Base-by-base conservation (phyloP, 2,113 vertebrate species). In the Atractosteus spatula region DNA sequence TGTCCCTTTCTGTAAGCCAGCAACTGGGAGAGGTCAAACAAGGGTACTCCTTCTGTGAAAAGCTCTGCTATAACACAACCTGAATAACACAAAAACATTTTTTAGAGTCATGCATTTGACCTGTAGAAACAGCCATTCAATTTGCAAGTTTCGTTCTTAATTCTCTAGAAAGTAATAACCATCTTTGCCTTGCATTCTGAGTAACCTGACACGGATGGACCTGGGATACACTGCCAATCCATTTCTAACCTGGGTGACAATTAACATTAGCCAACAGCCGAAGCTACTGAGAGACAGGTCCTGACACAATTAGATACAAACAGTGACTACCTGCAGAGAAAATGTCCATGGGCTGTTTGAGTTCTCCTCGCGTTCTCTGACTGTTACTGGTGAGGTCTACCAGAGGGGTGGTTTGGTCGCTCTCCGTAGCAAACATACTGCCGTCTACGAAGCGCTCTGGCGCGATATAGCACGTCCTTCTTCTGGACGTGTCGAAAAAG, bases 61-160 rank as follows among this genome's bases (percentile, higher is more conserved):
- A 99, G 91, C 73, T 99, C 97, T 8, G 97, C 96, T 62, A 99
- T 96, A 69, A 99, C 97, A 78, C 97, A 99, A 45, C 97, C 96
- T 99, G 82, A 10, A 79, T 86, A 72, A 81, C 0, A 81, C 7
- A 62, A 66, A 3, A 76, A 29, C 56, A 14, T 7, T 59, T 59
- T 59, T 59, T 13, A 59, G 11, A 29, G 29, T 2, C 29, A 29
- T 29, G 29, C 29, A 29, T 1, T 29, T 29, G 29, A 29, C n/a
- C n/a, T n/a, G n/a, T n/a, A n/a, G n/a, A n/a, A n/a, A n/a, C 29
- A 29, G 29, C 29, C 29, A 29, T 29, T 29, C 29, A 29, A 29
- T 29, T 29, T 2, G 29, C 29, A 29, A 29, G 29, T 29, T 29
- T 29, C 29, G 29, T 29, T 29, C 29, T 29, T 29, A 29, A 29